Evolutionary conservation across 2,113 vertebrate genomes (phyloP), one percentile per base, ranked within the genome.

Genomic region (Sebastes fasciatus): DNA sequence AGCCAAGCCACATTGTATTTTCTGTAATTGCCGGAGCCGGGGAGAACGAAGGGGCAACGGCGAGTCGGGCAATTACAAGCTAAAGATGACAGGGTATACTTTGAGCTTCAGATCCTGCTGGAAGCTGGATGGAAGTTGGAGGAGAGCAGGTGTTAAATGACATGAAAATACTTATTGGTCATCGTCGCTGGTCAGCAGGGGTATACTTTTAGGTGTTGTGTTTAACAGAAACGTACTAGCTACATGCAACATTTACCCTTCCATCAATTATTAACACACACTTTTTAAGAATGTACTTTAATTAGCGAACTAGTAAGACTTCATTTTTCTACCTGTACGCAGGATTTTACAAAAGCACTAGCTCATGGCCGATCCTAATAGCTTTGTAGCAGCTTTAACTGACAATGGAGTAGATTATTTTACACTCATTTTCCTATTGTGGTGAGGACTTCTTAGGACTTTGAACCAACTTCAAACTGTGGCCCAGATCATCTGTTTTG

Each of bases 1-100:
- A 97, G 95, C 96, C 96, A 95, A 96, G 96, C 96, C 96, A 96
- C 96, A 97, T 97, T 98, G 97, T 98, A 96, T 97, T 97, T 54
- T 96, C 95, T 96, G 96, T 99, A 98, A 98, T 97, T 98, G 97
- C 96, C 90, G 96, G 91, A 95, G 96, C 95, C 96, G 95, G 95
- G 94, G 93, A 95, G 97, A 97, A 97, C 96, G 95, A 95, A 96
- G 96, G 96, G 95, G 74, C 96, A 96, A 96, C 95, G 92, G 97
- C 95, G 91, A 92, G 96, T 95, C 93, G 95, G 94, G 96, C 97
- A 98, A 97, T 99, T 97, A 97, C 95, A 96, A 96, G 96, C 95
- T 95, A 95, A 95, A 96, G 90, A 95, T 96, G 97, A 96, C 96
- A 96, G 96, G 95, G 94, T 95, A 92, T 95, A 96, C 94, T 96